A percentile compares a stretch with the other conserved stretches of the same genome.
phyloP scores from a whole-genome alignment of 2,113 vertebrate species.

The Pomatostomus ruficeps region DNA sequence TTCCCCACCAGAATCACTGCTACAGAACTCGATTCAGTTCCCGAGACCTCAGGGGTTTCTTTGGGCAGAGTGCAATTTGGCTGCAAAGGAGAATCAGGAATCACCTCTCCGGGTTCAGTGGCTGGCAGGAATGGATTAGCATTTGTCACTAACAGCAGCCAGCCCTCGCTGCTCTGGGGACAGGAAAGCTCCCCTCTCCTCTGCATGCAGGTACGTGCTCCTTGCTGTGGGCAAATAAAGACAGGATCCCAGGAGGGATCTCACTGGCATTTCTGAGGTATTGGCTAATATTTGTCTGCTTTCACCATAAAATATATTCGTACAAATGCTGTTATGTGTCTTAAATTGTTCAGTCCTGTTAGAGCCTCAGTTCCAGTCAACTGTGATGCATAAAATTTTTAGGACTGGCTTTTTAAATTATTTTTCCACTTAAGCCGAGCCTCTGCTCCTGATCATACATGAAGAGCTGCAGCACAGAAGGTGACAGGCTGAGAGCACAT shows the following conservation, averaged over 20 bases:
- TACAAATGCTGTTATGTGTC: background rate
- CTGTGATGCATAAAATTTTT: background rate
- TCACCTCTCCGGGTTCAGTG: background rate
- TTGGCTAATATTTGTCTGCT: background rate
- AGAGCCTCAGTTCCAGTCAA: background rate
- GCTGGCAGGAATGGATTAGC: background rate
- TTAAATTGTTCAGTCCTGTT: background rate
- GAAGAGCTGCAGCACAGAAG: background rate
- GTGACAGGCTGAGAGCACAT: background rate
- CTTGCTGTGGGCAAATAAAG: background rate
- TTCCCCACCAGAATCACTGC: background rate
- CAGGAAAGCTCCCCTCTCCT: background rate
- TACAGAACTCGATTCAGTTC: background rate
- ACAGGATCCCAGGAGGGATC: background rate
- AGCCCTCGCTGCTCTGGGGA: background rate
- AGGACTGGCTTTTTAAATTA: background rate
- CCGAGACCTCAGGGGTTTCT: background rate
- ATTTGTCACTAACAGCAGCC: background rate
- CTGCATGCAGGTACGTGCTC: background rate
- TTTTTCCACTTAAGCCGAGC: background rate
- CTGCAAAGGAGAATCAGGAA: background rate
- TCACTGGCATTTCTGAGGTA: background rate
- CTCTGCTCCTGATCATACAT: background rate
- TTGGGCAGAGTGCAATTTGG: background rate
- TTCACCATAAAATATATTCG: background rate